phyloP scores from a whole-genome alignment of 2,797 vertebrate genomes.

The Syndactyla subalaris region DNA sequence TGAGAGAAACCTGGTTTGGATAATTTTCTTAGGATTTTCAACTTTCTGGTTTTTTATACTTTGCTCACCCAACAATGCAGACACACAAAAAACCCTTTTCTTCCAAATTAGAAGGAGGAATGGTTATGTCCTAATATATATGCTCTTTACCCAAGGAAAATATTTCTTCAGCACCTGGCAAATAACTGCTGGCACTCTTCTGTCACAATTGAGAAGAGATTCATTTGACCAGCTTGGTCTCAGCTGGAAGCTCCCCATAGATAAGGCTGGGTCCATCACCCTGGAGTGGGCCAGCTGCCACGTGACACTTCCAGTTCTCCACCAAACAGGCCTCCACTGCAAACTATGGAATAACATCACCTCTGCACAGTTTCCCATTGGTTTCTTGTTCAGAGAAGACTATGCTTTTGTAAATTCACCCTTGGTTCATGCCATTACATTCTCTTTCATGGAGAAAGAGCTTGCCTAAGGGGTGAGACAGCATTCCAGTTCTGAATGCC shows the following conservation, averaged over 20 bases:
- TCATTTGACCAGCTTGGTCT: neutral
- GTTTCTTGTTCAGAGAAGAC: neutral
- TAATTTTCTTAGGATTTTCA: neutral
- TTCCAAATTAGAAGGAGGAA: neutral
- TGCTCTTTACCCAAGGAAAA: neutral
- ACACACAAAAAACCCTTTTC: neutral
- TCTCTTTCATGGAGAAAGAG: neutral
- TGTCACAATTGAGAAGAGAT: neutral
- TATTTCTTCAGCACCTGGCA: neutral
- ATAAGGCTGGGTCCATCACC: neutral
- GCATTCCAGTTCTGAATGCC: rapidly evolving
- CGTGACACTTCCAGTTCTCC: neutral
- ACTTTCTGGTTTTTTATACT: neutral
- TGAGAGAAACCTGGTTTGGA: neutral
- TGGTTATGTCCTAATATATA: neutral
- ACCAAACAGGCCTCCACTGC: neutral
- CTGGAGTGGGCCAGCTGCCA: neutral
- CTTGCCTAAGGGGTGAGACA: neutral
- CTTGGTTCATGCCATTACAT: neutral
- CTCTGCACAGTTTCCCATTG: neutral
- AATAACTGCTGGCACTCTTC: neutral
- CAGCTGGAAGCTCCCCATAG: neutral
- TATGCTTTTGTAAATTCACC: neutral
- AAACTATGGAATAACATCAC: neutral
- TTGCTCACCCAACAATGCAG: neutral